A percentile compares a stretch with the other conserved stretches of the same genome.
Conservation (phyloP, 2,113 vertebrate genomes). For the Istiophorus platypterus region DNA sequence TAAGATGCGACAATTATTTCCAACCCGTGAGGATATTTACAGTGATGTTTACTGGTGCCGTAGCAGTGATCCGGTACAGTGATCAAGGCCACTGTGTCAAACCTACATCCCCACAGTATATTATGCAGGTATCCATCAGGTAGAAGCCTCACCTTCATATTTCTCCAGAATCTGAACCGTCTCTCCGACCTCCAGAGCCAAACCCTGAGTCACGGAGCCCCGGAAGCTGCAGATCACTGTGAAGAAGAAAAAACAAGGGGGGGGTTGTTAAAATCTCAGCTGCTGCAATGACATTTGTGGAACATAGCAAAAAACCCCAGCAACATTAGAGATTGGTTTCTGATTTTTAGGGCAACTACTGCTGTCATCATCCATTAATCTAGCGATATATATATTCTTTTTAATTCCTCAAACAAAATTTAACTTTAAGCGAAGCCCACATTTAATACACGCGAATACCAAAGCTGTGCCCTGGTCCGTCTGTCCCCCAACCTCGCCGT, state of each 20-base stretch:
- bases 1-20: not conserved
- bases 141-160: conserved; percentile 89
- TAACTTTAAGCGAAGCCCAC: too few relatives aligned
- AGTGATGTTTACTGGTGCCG: not conserved
- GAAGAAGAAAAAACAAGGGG: conserved; percentile 46
- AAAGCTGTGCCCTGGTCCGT: not conserved
- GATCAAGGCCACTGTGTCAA: not conserved
- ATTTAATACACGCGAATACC: not conserved
- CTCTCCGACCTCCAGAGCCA: conserved; percentile 96
- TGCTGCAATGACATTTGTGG: too few relatives aligned
- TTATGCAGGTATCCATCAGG: not conserved
- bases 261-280: not conserved
- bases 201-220: conserved; percentile 89
- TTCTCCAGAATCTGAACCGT: conserved; percentile 97
- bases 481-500: too few relatives aligned
- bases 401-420: not conserved
- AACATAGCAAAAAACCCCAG: not conserved
- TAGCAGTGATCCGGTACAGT: not conserved
- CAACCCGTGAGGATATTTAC: conserved; percentile 12
- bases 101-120: not conserved
- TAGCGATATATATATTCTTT: too few relatives aligned
- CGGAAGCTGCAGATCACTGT: conserved; percentile 96
- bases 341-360: not conserved
- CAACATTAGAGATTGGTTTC: not conserved
- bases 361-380: not conserved